A percentile compares a stretch with the other conserved stretches of the same genome.
phyloP scores from a whole-genome alignment of 1,140 invertebrate genomes.

The Lethrus apterus region DNA sequence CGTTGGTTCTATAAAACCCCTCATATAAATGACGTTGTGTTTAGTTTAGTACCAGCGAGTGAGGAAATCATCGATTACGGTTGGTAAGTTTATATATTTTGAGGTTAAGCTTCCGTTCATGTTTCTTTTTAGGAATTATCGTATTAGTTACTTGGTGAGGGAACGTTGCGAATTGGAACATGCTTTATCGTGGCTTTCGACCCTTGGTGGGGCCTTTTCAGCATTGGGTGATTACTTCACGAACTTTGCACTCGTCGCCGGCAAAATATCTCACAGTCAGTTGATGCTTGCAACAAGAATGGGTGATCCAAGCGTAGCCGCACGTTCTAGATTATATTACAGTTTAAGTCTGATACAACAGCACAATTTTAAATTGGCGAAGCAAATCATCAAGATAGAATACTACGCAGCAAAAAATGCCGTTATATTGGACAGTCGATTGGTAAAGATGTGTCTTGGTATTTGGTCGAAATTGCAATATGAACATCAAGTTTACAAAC shows the following conservation, averaged over 20 bases:
- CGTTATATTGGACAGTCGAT: conserved; percentile 48
- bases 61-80: conserved; percentile 58
- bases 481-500: conserved; percentile 28
- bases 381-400: conserved; percentile 57
- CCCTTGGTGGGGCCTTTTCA: conserved; percentile 89
- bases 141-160: conserved; percentile 40
- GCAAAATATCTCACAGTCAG: conserved; percentile 77
- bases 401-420: conserved; percentile 49
- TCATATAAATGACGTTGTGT: background rate
- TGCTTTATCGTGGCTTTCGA: conserved; percentile 91
- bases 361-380: conserved; percentile 56
- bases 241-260: conserved; percentile 75
- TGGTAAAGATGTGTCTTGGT: conserved; percentile 74
- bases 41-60: conserved; percentile 45
- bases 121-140: conserved; percentile 26
- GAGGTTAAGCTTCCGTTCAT: background rate
- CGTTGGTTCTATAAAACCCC: no score
- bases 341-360: conserved; percentile 83
- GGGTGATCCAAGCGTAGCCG: conserved; percentile 69
- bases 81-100: conserved; percentile 45
- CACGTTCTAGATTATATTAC: conserved; percentile 76
- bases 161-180: conserved; percentile 72
- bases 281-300: conserved; percentile 69
- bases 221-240: conserved; percentile 79
- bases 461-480: conserved; percentile 76